Evolutionary conservation across 53 echinoderm and acorn worm species (phyloP).

Genomic region (Hippasteria phrygiana): DNA sequence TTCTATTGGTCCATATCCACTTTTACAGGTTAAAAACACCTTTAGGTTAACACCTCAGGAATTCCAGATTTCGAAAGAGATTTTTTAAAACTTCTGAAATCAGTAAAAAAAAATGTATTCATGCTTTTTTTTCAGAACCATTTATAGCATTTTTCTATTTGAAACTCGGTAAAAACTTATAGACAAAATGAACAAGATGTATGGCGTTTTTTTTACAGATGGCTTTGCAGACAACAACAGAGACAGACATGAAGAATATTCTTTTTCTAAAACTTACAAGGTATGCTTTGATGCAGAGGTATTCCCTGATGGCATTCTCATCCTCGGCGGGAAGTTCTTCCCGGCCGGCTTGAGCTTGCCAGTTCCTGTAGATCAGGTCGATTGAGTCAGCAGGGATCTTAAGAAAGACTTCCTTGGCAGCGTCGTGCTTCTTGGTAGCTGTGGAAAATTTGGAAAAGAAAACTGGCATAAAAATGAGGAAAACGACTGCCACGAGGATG

Average conservation of each 20-base stretch:
- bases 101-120: too few relatives aligned
- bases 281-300: constrained; percentile 94
- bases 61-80: too few relatives aligned
- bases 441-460: neutral
- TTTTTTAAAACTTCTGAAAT: too few relatives aligned
- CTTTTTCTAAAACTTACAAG: constrained; percentile 65
- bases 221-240: neutral
- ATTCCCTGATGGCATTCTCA: constrained; percentile 90
- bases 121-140: too few relatives aligned
- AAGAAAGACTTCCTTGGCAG: constrained; percentile 91
- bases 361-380: constrained; percentile 87
- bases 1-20: too few relatives aligned
- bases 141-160: too few relatives aligned
- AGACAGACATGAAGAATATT: neutral
- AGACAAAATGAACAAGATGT: too few relatives aligned
- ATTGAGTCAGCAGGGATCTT: constrained; percentile 95
- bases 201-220: too few relatives aligned
- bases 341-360: constrained; percentile 80
- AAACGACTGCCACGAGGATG: neutral
- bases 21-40: too few relatives aligned
- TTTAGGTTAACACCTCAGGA: too few relatives aligned
- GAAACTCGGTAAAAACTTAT: too few relatives aligned
- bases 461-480: neutral
- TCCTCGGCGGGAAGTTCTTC: constrained; percentile 73
- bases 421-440: constrained; percentile 96